Conservation (phyloP, 2,113 vertebrate genomes). For the Hippocampus barbouri region DNA sequence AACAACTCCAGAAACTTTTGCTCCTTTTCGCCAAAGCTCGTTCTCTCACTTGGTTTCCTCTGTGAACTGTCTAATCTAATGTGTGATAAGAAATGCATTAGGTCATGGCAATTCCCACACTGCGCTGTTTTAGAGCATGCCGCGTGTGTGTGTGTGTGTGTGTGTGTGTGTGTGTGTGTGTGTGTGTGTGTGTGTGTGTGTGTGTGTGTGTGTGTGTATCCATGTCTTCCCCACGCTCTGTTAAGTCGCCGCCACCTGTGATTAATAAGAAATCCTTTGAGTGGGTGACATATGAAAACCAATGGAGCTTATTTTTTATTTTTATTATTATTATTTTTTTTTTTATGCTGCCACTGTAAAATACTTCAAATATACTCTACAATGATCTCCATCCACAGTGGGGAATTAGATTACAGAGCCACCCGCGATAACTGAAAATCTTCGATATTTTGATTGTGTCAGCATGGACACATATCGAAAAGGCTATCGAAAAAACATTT, state of each 20-base stretch:
- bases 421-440: no score
- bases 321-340: no score
- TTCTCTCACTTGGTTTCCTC: constrained; percentile 46
- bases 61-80: constrained; percentile 66
- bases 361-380: no score
- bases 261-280: constrained; percentile 20
- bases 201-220: constrained; percentile 3
- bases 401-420: no score
- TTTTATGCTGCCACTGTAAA: no score
- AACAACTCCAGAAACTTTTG: constrained; percentile 25
- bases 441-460: no score
- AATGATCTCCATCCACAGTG: no score
- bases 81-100: constrained; percentile 62
- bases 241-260: constrained; percentile 62
- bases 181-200: neutral
- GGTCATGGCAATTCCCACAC: constrained; percentile 68
- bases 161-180: constrained; percentile 5
- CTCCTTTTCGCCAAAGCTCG: constrained; percentile 22
- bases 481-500: no score
- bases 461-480: no score
- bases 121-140: constrained; percentile 40
- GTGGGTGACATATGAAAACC: constrained; percentile 49
- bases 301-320: constrained; percentile 9
- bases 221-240: constrained; percentile 22
- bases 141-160: constrained; percentile 4